Conservation (phyloP, 1,140 invertebrate species). For the Acromyrmex heyeri region DNA sequence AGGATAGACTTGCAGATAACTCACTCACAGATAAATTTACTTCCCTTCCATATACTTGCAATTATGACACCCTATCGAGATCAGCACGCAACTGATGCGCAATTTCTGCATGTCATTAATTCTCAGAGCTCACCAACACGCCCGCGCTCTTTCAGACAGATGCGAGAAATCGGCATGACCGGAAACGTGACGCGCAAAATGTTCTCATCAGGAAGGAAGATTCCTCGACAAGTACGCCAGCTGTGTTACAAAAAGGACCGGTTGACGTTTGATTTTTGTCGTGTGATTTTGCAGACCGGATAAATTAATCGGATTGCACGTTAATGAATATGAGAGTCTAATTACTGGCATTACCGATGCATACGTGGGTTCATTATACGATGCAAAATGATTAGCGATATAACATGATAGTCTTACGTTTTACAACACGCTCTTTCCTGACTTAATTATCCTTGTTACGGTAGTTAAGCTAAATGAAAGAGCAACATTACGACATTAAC, state of each 20-base stretch:
- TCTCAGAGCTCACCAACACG: background rate
- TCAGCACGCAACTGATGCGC: conserved; percentile 1
- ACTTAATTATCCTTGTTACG: conserved; percentile 10
- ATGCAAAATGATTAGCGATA: conserved; percentile 11
- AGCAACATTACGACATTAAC: background rate
- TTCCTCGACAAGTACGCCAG: conserved; percentile 61
- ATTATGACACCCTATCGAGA: background rate
- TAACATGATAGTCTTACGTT: conserved; percentile 9
- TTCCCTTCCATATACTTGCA: background rate
- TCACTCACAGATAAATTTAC: background rate
- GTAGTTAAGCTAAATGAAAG: background rate
- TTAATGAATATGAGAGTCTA: conserved; percentile 47
- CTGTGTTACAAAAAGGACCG: conserved; percentile 65
- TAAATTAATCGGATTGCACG: conserved; percentile 62
- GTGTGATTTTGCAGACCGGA: background rate
- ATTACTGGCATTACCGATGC: conserved; percentile 42
- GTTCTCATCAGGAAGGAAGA: conserved; percentile 51
- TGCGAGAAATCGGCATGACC: conserved; percentile 66
- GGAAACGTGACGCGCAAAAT: conserved; percentile 70
- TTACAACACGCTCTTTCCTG: background rate
- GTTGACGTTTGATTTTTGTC: conserved; percentile 53
- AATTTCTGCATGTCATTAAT: conserved; percentile 38
- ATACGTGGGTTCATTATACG: background rate
- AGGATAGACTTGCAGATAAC: background rate
- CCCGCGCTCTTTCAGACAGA: conserved; percentile 43